Percentiles rank a stretch among this genome's conserved stretches.
These are phyloP conservation scores for Hemiscyllium ocellatum DNA, from an alignment of 2,113 vertebrate genomes.

Conservation along the genomic window DNA sequence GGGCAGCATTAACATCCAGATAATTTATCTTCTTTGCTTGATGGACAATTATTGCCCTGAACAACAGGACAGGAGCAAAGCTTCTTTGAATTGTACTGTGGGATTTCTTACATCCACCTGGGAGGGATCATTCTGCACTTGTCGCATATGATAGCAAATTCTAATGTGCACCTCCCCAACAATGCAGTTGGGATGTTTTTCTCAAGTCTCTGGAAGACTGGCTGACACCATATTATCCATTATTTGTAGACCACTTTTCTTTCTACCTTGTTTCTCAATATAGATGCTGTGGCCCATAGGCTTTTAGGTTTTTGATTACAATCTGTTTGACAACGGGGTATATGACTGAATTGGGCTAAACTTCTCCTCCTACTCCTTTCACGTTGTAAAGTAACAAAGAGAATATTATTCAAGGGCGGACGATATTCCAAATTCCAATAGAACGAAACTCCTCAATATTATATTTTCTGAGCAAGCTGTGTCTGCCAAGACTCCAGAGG, in stretches of 20 bases:
- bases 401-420: neutral
- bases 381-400: neutral
- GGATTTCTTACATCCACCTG: neutral
- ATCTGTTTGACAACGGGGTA: neutral
- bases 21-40: neutral
- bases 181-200: neutral
- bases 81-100: neutral
- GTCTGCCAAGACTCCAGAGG: too few species aligned
- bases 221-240: neutral
- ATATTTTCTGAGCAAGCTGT: too few species aligned
- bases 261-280: neutral
- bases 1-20: too few species aligned
- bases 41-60: neutral
- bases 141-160: neutral
- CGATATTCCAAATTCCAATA: neutral
- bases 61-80: neutral
- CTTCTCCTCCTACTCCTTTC: too few species aligned
- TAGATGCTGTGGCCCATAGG: neutral
- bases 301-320: neutral
- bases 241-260: neutral
- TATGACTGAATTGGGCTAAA: neutral
- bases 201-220: neutral
- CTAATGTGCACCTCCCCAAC: neutral
- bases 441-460: too few species aligned
- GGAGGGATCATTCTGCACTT: neutral